Conservation (phyloP, 2,888 invertebrate genomes). For the Agonopterix heracliana region DNA sequence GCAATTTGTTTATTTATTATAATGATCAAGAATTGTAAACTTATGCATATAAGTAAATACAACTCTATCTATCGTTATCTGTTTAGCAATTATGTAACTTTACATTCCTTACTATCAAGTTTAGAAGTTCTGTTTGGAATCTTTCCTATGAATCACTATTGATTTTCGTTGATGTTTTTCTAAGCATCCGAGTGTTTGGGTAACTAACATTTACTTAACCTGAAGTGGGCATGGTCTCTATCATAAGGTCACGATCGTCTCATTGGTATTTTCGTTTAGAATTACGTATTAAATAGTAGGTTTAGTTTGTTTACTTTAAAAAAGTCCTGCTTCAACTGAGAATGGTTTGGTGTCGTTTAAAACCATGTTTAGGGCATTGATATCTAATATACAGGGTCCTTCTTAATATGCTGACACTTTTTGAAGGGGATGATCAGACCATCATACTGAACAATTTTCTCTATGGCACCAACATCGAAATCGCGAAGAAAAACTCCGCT, state of each 20-base stretch:
- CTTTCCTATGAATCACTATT: slow-evolving; percentile 41
- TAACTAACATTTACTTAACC: slow-evolving; percentile 43
- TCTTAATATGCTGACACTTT: too few relatives aligned
- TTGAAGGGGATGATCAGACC: too few relatives aligned
- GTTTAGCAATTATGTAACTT: slow-evolving; percentile 16
- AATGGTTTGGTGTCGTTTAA: too few relatives aligned
- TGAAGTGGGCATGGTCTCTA: slow-evolving; percentile 24
- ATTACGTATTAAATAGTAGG: not conserved
- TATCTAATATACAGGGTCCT: too few relatives aligned
- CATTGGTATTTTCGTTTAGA: slow-evolving; percentile 10
- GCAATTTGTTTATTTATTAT: too few relatives aligned
- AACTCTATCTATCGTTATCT: slow-evolving; percentile 1
- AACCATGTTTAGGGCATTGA: too few relatives aligned
- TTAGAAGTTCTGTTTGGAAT: not conserved
- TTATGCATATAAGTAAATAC: too few relatives aligned
- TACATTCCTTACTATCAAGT: not conserved
- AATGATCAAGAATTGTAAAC: too few relatives aligned
- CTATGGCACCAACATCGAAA: too few relatives aligned
- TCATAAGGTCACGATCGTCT: slow-evolving; percentile 34
- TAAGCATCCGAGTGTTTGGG: slow-evolving; percentile 34
- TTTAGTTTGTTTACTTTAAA: not conserved
- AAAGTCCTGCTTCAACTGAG: too few relatives aligned
- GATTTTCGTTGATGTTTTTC: slow-evolving; percentile 39
- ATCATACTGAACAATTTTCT: too few relatives aligned
- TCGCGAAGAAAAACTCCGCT: too few relatives aligned